These are phyloP conservation scores for Mus musculus DNA, from an alignment of 2,113 vertebrate genomes.

Conservation along the genomic window DNA sequence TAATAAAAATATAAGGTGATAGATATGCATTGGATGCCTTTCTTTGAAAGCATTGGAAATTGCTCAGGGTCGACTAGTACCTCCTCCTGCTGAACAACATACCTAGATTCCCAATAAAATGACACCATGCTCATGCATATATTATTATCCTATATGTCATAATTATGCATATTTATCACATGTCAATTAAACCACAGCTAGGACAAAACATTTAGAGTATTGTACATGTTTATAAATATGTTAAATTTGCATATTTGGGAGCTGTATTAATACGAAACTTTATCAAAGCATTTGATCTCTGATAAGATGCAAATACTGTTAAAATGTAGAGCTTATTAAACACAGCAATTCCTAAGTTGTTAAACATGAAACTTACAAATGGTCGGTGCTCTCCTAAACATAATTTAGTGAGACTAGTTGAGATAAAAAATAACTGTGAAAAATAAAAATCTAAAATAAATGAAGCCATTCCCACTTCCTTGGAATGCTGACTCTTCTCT, in stretches of 20 bases:
- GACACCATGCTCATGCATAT: neutral
- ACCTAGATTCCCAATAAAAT: neutral
- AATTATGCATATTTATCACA: neutral
- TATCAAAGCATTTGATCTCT: neutral
- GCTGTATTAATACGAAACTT: neutral
- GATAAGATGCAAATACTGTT: neutral
- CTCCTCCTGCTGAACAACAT: neutral
- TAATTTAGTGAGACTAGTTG: neutral
- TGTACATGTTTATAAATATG: neutral
- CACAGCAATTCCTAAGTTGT: neutral
- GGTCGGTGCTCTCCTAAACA: neutral
- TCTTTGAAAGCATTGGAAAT: neutral
- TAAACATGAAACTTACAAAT: neutral
- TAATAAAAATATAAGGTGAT: neutral
- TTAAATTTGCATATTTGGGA: neutral
- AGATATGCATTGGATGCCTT: neutral
- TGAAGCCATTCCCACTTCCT: neutral
- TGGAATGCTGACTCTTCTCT: neutral
- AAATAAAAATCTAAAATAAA: conserved; percentile 5
- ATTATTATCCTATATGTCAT: neutral
- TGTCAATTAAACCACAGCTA: neutral
- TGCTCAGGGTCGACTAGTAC: neutral
- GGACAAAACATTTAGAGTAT: neutral
- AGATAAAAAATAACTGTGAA: neutral
- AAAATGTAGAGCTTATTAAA: neutral